Evolutionary conservation across 2,888 invertebrate species (phyloP), one percentile per base, ranked within the genome.

Genomic region (Athetis lepigone): DNA sequence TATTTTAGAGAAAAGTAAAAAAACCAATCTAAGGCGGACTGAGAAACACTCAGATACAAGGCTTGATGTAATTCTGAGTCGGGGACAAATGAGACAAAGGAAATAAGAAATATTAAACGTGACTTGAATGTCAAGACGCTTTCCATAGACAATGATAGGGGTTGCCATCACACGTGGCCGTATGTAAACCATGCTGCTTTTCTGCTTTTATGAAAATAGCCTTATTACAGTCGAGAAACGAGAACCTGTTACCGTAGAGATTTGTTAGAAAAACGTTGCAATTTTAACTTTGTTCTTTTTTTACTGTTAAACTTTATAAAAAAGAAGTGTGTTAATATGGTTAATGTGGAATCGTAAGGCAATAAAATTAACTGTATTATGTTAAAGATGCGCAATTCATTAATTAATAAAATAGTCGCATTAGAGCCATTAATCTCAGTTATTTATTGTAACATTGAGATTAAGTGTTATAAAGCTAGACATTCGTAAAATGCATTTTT

Each of bases 91-190:
- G 93, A 93, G 90, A 90, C 92, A 90, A 91, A 93, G 88, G 89
- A 92, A 93, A 94, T 93, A 94, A 93, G 94, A 94, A 94, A 94
- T 93, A 93, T 92, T 92, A 91, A 89, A 94, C 94, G 94, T 94
- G 94, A 93, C 93, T 88, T 52, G 92, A 92, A 92, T 90, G 84
- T 86, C 83, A 90, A 91, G 87, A 86, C 77, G 80, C 80, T 91
- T 89, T 88, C 89, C 89, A 91, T 92, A 88, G 88, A 88, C 88
- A 87, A 85, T 85, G 84, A 85, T 81, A 86, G 84, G 86, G 83
- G 84, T 78, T 68, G 83, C 83, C 85, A 85, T 85, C 84, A 85
- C 85, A 88, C 87, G 86, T 83, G 84, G 79, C 79, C 85, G 77
- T 84, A 87, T 89, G 86, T 88, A 88, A 88, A 86, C 88, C 89